Conservation (phyloP, 1,140 invertebrate genomes). For the Temnothorax longispinosus region DNA sequence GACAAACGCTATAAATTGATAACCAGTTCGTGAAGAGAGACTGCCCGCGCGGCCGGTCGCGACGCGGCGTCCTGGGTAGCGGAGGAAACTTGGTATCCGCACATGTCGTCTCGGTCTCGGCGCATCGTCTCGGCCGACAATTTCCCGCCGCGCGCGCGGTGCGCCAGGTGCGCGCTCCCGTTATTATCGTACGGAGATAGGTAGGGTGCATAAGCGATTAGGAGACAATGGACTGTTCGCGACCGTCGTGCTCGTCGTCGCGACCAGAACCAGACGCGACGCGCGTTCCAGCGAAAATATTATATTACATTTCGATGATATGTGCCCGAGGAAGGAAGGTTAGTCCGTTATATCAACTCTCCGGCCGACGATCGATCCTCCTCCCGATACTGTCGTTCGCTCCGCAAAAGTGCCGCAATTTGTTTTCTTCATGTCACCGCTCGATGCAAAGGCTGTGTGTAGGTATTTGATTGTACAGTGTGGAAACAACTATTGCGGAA, state of each 20-base stretch:
- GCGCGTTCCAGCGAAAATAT: slow-evolving; percentile 33
- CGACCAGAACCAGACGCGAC: slow-evolving; percentile 27
- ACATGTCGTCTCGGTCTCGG: slow-evolving; percentile 5
- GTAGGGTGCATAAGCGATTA: slow-evolving; percentile 70
- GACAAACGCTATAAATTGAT: slow-evolving; percentile 68
- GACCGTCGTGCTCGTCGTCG: slow-evolving; percentile 26
- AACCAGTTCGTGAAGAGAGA: slow-evolving; percentile 52
- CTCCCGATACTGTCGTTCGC: slow-evolving; percentile 18
- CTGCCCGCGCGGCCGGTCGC: not conserved
- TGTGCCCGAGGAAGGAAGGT: not conserved
- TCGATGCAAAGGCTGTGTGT: slow-evolving; percentile 15
- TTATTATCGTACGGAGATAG: slow-evolving; percentile 59
- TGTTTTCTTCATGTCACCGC: slow-evolving; percentile 49
- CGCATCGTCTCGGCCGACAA: slow-evolving; percentile 21
- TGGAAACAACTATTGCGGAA: slow-evolving; percentile 23
- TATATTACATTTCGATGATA: slow-evolving; percentile 35
- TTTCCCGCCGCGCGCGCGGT: not conserved
- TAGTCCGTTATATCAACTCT: slow-evolving; percentile 18
- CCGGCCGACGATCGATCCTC: slow-evolving; percentile 35
- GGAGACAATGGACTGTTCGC: slow-evolving; percentile 34
- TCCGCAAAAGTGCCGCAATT: slow-evolving; percentile 33
- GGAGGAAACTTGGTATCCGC: not conserved
- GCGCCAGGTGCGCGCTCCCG: slow-evolving; percentile 69
- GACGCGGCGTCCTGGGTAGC: not conserved
- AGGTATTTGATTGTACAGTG: slow-evolving; percentile 53